Conservation (phyloP, 1,140 invertebrate species). For the Penaeus japonicus region DNA sequence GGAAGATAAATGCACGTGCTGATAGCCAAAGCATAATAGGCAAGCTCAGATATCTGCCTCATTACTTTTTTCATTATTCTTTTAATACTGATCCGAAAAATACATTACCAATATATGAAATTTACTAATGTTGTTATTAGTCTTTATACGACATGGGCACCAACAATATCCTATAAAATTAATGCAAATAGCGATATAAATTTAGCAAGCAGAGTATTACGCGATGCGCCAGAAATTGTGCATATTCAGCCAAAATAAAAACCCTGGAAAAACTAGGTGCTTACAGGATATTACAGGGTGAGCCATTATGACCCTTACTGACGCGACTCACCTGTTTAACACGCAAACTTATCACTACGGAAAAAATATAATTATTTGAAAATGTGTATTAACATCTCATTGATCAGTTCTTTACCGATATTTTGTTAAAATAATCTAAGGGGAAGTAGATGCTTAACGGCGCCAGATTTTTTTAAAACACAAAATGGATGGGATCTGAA, state of each 20-base stretch:
- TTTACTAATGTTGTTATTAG: constrained; percentile 57
- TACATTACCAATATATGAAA: constrained; percentile 57
- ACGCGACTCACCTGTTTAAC: constrained; percentile 47
- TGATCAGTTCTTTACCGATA: constrained; percentile 43
- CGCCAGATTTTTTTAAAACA: too few species aligned
- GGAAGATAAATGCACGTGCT: constrained; percentile 33
- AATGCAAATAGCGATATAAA: constrained; percentile 55
- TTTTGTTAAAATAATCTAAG: constrained; percentile 46
- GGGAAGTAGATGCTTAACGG: background rate
- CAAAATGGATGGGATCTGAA: too few species aligned
- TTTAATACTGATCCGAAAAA: constrained; percentile 56
- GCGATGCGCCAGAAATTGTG: constrained; percentile 50
- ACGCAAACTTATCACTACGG: constrained; percentile 44
- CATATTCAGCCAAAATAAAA: constrained; percentile 56
- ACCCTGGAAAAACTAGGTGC: constrained; percentile 51
- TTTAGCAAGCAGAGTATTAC: constrained; percentile 51
- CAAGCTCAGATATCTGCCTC: constrained; percentile 41
- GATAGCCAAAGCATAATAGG: constrained; percentile 29
- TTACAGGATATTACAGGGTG: constrained; percentile 50
- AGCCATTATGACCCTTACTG: constrained; percentile 43
- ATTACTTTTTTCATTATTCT: constrained; percentile 56
- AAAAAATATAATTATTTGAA: constrained; percentile 45
- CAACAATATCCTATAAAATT: constrained; percentile 56
- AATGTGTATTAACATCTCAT: constrained; percentile 31
- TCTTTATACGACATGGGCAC: constrained; percentile 55